Evolutionary conservation across 2,113 vertebrate genomes (phyloP).

Genomic region (Coracopsis vasa): DNA sequence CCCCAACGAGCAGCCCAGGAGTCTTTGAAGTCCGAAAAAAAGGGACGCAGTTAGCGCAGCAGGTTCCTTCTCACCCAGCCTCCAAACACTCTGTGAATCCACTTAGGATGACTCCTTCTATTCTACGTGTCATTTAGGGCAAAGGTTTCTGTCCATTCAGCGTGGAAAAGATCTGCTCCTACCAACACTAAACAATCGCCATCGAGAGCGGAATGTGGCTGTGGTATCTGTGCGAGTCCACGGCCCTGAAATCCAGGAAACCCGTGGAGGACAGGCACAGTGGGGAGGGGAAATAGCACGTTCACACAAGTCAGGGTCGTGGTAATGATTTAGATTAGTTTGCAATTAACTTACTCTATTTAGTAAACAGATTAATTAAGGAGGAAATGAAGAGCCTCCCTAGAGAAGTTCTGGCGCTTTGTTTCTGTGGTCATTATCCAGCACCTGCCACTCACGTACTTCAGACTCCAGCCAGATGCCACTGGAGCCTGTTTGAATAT

Average conservation of each 20-base stretch:
- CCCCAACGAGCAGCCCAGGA: fast-evolving
- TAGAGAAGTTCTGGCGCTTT: neutral
- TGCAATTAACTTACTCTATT: neutral
- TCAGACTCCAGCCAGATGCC: neutral
- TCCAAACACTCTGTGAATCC: fast-evolving
- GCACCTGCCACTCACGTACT: neutral
- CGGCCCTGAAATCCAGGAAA: fast-evolving
- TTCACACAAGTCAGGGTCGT: neutral
- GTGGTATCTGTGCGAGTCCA: fast-evolving
- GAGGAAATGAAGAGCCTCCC: neutral
- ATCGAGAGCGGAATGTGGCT: fast-evolving
- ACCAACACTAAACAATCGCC: fast-evolving
- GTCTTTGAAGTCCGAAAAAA: fast-evolving
- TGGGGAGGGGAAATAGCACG: fast-evolving
- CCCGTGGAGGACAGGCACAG: neutral
- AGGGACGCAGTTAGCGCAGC: fast-evolving
- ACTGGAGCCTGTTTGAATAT: neutral
- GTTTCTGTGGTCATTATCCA: neutral
- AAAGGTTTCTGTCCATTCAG: neutral
- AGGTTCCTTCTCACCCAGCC: fast-evolving
- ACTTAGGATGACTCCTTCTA: fast-evolving
- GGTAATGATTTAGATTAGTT: neutral
- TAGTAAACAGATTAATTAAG: neutral
- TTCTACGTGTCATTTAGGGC: fast-evolving
- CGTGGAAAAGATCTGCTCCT: fast-evolving